Percentiles rank a stretch among this genome's conserved stretches.
phyloP scores from a whole-genome alignment of 53 echinoderm and acorn worm genomes.

The Holothuria scabra region DNA sequence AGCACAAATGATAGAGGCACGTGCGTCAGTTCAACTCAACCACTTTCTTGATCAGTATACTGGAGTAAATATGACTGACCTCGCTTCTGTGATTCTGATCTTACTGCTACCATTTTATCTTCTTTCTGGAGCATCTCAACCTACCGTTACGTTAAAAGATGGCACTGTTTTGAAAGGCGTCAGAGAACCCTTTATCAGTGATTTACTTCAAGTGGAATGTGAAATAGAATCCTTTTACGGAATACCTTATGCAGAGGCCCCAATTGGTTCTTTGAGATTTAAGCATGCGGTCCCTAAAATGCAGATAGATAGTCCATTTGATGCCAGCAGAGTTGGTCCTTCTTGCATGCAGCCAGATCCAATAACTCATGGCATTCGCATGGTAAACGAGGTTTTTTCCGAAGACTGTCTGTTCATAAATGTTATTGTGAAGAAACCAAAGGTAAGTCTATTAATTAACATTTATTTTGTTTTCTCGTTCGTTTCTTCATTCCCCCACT shows the following conservation, averaged over 20 bases:
- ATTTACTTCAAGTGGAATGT: not conserved
- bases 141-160: conserved; percentile 11
- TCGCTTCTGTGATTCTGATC: too few relatives aligned
- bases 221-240: conserved; percentile 38
- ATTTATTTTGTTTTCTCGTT: too few relatives aligned
- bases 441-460: too few relatives aligned
- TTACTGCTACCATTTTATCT: not conserved
- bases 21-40: too few relatives aligned
- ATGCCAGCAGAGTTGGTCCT: too few relatives aligned
- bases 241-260: conserved; percentile 65
- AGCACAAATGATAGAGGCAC: too few relatives aligned
- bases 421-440: not conserved
- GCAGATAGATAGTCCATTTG: too few relatives aligned
- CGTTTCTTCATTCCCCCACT: too few relatives aligned
- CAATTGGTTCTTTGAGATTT: conserved; percentile 52
- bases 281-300: conserved; percentile 50
- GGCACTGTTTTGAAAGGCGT: conserved; percentile 4
- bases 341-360: too few relatives aligned
- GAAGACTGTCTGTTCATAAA: conserved; percentile 62
- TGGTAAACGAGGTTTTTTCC: conserved; percentile 70
- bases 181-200: not conserved
- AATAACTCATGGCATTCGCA: conserved; percentile 48
- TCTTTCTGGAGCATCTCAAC: not conserved
- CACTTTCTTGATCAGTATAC: too few relatives aligned
- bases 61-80: too few relatives aligned